Evolutionary conservation across 2,113 vertebrate species (phyloP), one percentile per base, ranked within the genome.

Genomic region (Acanthochromis polyacanthus): DNA sequence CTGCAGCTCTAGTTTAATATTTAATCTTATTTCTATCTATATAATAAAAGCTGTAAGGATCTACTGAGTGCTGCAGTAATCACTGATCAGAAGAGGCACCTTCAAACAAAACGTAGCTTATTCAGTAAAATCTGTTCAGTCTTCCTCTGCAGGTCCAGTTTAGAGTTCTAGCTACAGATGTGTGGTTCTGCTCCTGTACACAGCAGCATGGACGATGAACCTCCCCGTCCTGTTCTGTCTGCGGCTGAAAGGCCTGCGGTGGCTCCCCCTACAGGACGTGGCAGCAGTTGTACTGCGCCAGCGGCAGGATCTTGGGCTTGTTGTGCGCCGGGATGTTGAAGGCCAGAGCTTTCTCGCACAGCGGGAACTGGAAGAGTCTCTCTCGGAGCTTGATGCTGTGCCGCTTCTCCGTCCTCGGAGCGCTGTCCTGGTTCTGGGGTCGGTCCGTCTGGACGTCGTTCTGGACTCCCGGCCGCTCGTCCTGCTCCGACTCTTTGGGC

Each of bases 221-320:
- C n/a, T n/a, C n/a, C n/a, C n/a, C n/a, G n/a, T n/a, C n/a, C n/a
- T n/a, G n/a, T 25, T 25, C 25, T 25, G 2, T 25, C 25, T 25
- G 25, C 25, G 25, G 25, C 25, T 25, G 25, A 25, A 25, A 25
- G 25, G 25, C 25, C 25, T 25, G 2, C 25, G 25, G 25, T 25
- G 25, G 46, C 1, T 20, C 48, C 19, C 5, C 48, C 16, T 17
- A 17, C 15, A 97, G 94, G 78, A 97, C 96, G 0, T 95, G 96
- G 91, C 96, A 97, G 87, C 96, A 97, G 95, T 97, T 97, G 89
- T 96, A 97, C 93, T 97, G 96, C 14, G 95, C 94, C 80, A 97
- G 89, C 0, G 96, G 96, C 19, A 97, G 91, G 40, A 97, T 95
- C 79, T 95, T 95, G 81, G 96, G 95, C 85, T 96, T 96, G 86